Base-by-base conservation (phyloP, 2,888 invertebrate species). In the Oscheius onirici region DNA sequence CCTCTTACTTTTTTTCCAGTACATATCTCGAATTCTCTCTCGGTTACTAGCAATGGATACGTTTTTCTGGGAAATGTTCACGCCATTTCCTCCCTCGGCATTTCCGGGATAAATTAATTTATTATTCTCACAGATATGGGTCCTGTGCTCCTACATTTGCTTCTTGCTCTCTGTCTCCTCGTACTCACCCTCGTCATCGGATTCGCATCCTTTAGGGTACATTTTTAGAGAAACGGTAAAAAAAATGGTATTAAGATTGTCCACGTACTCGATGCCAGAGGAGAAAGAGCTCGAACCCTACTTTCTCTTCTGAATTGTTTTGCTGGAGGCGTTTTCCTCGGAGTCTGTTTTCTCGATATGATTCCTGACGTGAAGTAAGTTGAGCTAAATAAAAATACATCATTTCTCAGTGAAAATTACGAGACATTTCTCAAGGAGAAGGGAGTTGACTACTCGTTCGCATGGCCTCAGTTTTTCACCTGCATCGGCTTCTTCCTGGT, bases 401-500 rank as follows among this genome's bases (percentile, higher is more conserved):
- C 60, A 20, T 55, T 58, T 72, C 71, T 17, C 67, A 76, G 73
- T 43, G 77, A 77, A 26, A 74, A 74, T 8, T 77, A 77, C 57
- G 74, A 77, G 28, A 72, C 72, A 17, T 65, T 77, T n/a, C 28
- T 77, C 49, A 69, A 22, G 11, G 41, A 61, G 2, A 70, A 73
- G 28, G 60, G 69, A 1, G 54, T 43, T 22, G 10, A 72, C 58
- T 71, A 68, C 71, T 51, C 46, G 24, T 86, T 84, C 54, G 83
- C 87, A 8, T 75, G 85, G 51, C 78, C 85, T 1, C 83, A 87
- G 65, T 80, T 86, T 63, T 74, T 87, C 58, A 82, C 81, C 3
- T 86, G 86, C 60, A 76, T 76, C 20, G 86, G 86, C 8, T 86
- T 86, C 72, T 86, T 87, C 55, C 75, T 86, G 51, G 84, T 86